Evolutionary conservation across 1,140 invertebrate species (phyloP).

Genomic region (Bombus haemorrhoidalis): DNA sequence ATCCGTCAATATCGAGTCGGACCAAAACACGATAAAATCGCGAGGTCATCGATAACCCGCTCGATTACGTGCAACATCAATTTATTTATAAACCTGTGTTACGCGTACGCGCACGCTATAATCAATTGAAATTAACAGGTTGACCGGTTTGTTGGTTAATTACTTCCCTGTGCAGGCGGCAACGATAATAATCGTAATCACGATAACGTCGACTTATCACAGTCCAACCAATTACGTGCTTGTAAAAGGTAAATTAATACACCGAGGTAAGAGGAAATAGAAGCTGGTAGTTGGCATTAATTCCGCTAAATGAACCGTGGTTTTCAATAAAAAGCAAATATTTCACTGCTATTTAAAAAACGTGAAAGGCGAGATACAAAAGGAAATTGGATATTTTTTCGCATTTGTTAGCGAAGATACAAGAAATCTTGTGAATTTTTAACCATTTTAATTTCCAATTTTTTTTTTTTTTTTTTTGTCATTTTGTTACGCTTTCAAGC

Average conservation of each 20-base stretch:
- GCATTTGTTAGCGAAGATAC: too few species aligned
- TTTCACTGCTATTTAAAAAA: too few species aligned
- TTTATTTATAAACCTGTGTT: not conserved
- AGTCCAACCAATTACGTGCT: not conserved
- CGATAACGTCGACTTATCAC: not conserved
- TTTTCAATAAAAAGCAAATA: too few species aligned
- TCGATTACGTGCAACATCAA: not conserved
- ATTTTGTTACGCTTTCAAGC: not conserved
- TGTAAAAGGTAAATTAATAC: not conserved
- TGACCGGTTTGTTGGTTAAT: conserved; percentile 1
- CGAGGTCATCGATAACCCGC: not conserved
- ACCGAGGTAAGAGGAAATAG: not conserved
- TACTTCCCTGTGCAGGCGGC: not conserved
- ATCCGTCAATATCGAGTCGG: not conserved
- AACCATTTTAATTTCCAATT: not conserved
- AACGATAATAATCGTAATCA: not conserved
- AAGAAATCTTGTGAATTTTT: too few species aligned
- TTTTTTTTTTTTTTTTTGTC: not conserved
- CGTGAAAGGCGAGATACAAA: too few species aligned
- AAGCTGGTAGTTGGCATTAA: too few species aligned
- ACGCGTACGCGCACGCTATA: not conserved
- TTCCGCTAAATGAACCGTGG: too few species aligned
- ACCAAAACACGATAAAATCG: not conserved
- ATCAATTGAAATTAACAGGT: conserved; percentile 15
- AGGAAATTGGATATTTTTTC: too few species aligned